phyloP scores from a whole-genome alignment of 2,888 invertebrate genomes.

The Antheraea yamamai region DNA sequence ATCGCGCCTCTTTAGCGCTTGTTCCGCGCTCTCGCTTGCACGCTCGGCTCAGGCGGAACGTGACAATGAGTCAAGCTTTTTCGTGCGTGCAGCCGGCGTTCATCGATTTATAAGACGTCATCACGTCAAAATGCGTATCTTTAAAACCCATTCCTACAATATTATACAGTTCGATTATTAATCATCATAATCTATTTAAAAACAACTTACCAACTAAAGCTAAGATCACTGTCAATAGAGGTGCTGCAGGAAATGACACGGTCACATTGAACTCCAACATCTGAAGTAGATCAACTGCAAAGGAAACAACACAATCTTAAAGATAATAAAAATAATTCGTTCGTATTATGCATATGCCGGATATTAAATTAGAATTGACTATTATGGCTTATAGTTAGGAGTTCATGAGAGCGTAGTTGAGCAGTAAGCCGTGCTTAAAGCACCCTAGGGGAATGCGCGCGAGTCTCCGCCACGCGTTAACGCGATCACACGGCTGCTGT shows the following conservation, averaged over 20 bases:
- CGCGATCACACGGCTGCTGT: slow-evolving; percentile 66
- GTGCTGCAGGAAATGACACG: slow-evolving; percentile 97
- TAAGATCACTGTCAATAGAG: slow-evolving; percentile 97
- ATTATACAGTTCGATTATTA: background rate
- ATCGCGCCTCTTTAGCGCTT: no score
- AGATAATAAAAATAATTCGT: slow-evolving; percentile 14
- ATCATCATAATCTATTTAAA: background rate
- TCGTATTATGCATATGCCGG: slow-evolving; percentile 28
- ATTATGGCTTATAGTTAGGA: slow-evolving; percentile 43
- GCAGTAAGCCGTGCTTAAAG: slow-evolving; percentile 57
- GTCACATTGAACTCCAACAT: slow-evolving; percentile 98
- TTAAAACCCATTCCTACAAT: background rate
- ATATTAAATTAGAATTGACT: slow-evolving; percentile 44
- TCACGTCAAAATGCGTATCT: no score
- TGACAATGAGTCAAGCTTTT: no score
- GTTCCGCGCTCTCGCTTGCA: no score
- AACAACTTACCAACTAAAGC: slow-evolving; percentile 96
- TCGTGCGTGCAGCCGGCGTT: no score
- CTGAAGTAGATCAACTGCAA: slow-evolving; percentile 97
- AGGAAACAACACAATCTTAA: slow-evolving; percentile 39
- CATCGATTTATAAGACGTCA: no score
- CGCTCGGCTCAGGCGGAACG: no score
- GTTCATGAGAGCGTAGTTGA: slow-evolving; percentile 35
- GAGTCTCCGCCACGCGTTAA: slow-evolving; percentile 59
- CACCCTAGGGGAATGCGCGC: slow-evolving; percentile 62